Conservation (phyloP, 2,797 vertebrate species). For the Micrastur ruficollis region DNA sequence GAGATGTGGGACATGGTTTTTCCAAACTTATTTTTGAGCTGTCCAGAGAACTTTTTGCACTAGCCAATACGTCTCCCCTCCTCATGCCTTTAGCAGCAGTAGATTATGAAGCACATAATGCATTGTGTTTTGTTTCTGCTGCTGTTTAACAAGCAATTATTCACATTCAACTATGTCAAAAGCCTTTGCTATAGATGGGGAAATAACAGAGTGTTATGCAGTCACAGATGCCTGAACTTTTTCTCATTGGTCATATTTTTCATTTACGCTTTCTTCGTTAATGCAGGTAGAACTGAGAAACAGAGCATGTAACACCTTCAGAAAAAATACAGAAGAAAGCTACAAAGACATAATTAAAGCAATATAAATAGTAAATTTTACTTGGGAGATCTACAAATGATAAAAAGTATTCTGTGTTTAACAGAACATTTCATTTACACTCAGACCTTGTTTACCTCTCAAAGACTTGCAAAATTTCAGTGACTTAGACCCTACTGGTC, state of each 20-base stretch:
- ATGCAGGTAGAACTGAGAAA: not conserved
- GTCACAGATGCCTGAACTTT: not conserved
- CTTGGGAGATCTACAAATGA: not conserved
- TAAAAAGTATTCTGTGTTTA: not conserved
- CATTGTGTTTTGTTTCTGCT: not conserved
- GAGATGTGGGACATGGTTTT: not conserved
- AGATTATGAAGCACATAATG: not conserved
- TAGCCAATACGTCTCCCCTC: not conserved
- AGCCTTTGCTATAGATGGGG: not conserved
- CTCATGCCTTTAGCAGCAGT: not conserved
- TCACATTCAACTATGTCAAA: not conserved
- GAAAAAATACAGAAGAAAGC: not conserved
- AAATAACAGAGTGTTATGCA: not conserved
- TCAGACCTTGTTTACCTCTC: not conserved
- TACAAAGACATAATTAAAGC: not conserved
- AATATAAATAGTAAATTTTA: not conserved
- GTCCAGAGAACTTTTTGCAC: not conserved
- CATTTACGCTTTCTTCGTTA: not conserved
- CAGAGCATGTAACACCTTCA: not conserved
- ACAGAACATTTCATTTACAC: not conserved
- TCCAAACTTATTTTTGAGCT: not conserved
- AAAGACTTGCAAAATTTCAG: not conserved
- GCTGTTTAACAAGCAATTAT: not conserved
- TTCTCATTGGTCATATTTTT: not conserved
- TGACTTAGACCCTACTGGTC: not conserved